Percentiles rank a stretch among this genome's conserved stretches.
These are phyloP conservation scores for Teleogryllus occipitalis DNA, from an alignment of 1,140 invertebrate genomes.

Conservation along the genomic window DNA sequence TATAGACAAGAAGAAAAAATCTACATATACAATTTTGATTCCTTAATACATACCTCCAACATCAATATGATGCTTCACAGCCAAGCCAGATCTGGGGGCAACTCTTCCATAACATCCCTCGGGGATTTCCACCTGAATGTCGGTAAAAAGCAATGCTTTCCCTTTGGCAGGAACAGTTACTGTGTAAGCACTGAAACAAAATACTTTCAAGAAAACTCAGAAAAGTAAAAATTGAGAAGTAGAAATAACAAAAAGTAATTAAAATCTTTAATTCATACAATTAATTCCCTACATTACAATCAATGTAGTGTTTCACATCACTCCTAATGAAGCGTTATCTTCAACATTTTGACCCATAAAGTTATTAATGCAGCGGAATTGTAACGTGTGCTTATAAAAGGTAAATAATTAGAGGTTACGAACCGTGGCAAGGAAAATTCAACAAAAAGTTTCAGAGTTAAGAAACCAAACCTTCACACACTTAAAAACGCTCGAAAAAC, in stretches of 20 bases:
- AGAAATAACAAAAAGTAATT: conserved; percentile 20
- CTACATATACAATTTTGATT: no score
- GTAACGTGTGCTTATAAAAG: no score
- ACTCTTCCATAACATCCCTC: conserved; percentile 89
- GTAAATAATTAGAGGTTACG: neutral
- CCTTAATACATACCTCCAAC: conserved; percentile 59
- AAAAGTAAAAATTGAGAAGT: neutral
- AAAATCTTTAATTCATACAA: neutral
- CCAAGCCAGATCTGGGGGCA: conserved; percentile 92
- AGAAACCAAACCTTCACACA: no score
- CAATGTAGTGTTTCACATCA: neutral
- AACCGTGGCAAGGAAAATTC: neutral
- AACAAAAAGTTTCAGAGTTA: neutral
- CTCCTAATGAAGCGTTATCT: no score
- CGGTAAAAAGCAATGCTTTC: conserved; percentile 83
- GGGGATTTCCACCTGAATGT: conserved; percentile 80
- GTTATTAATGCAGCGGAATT: no score
- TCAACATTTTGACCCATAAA: no score
- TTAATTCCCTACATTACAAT: neutral
- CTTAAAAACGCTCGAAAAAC: neutral
- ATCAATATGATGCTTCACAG: conserved; percentile 92
- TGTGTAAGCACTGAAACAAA: conserved; percentile 72
- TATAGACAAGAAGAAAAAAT: no score
- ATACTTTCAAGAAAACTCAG: conserved; percentile 23
- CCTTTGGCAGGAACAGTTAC: conserved; percentile 70